Conservation (phyloP, 2,797 vertebrate species). For the Onychomys torridus region DNA sequence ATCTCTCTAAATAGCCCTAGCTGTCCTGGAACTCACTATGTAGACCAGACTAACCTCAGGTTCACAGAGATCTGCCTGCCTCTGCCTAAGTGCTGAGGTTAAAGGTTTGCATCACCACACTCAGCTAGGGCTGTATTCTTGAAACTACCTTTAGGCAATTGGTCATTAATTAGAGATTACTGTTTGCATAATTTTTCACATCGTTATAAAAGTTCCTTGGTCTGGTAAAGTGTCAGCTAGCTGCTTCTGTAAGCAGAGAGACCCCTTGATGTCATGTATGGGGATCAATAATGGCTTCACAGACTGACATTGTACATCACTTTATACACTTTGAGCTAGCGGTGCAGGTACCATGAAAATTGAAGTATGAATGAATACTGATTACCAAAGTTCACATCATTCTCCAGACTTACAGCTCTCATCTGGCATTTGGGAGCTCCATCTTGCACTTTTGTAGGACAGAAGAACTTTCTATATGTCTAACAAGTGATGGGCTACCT, state of each 20-base stretch:
- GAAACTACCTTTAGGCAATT: background rate
- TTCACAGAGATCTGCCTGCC: background rate
- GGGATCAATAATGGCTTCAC: background rate
- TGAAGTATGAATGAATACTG: background rate
- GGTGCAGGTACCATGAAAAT: background rate
- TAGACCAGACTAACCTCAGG: background rate
- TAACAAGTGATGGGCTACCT: fast-evolving
- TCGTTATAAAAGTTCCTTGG: background rate
- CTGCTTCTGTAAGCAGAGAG: background rate
- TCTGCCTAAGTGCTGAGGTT: background rate
- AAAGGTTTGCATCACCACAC: background rate
- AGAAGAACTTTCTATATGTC: background rate
- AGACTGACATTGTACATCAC: background rate
- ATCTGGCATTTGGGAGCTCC: fast-evolving
- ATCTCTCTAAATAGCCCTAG: background rate
- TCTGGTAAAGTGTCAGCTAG: background rate
- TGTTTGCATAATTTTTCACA: background rate
- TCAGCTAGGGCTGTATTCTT: background rate
- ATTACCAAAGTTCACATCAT: background rate
- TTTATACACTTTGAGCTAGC: background rate
- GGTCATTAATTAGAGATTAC: background rate
- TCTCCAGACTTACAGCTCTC: background rate
- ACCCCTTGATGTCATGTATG: background rate
- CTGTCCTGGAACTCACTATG: background rate
- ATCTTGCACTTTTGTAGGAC: background rate